A percentile compares a stretch with the other conserved stretches of the same genome.
Evolutionary conservation across 1,140 invertebrate genomes (phyloP).

Genomic region (Listronotus oregonensis): DNA sequence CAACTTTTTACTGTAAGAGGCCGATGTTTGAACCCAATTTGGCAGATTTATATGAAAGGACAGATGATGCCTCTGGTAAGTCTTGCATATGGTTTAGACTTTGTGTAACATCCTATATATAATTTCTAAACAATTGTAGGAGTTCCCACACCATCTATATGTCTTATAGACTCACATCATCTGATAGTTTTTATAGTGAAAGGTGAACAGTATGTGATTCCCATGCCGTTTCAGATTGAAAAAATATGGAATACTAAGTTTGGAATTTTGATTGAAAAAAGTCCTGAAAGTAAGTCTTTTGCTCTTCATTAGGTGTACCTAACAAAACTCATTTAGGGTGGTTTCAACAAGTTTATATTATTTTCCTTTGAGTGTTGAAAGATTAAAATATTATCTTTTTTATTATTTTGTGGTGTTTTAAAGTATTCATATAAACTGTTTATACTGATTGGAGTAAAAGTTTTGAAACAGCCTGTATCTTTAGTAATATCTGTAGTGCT

Average conservation of each 20-base stretch:
- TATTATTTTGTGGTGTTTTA: too few species aligned
- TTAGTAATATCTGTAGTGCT: too few species aligned
- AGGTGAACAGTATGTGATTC: conserved; percentile 81
- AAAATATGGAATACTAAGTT: conserved; percentile 77
- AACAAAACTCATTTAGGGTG: too few species aligned
- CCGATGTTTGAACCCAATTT: conserved; percentile 57
- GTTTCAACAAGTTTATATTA: too few species aligned
- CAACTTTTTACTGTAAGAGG: conserved; percentile 68
- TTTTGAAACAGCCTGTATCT: too few species aligned
- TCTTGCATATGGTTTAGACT: background rate
- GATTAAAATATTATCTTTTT: too few species aligned
- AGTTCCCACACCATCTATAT: conserved; percentile 63
- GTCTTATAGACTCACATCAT: conserved; percentile 76
- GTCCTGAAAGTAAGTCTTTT: conserved; percentile 48
- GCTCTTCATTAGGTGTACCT: too few species aligned
- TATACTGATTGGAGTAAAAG: too few species aligned
- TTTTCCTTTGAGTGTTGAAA: too few species aligned
- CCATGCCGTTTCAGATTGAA: conserved; percentile 83
- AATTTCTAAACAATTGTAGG: conserved; percentile 1
- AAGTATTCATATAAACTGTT: too few species aligned
- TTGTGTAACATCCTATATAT: background rate
- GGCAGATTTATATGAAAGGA: conserved; percentile 47
- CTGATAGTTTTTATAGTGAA: conserved; percentile 78
- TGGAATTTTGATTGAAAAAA: conserved; percentile 78
- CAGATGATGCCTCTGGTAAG: conserved; percentile 38